Evolutionary conservation across 2,113 vertebrate genomes (phyloP).

Genomic region (Chinchilla lanigera): DNA sequence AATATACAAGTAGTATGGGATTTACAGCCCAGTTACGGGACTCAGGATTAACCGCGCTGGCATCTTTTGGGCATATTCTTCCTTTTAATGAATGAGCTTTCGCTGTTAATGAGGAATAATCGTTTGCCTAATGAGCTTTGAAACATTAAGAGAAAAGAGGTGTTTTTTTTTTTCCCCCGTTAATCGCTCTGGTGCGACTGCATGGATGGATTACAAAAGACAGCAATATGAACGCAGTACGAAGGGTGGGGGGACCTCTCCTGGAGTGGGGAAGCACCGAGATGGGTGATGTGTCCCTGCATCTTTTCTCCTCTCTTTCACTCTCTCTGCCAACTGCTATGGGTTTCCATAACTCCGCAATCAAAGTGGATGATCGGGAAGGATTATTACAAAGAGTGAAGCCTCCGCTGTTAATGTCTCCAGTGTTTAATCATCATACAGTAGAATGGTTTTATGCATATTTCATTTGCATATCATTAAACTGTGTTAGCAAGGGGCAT

Average conservation of each 20-base stretch:
- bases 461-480: slow-evolving; percentile 99
- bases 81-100: slow-evolving; percentile 90
- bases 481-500: slow-evolving; percentile 90
- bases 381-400: slow-evolving; percentile 89
- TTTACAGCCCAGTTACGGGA: slow-evolving; percentile 88
- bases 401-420: slow-evolving; percentile 95
- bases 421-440: slow-evolving; percentile 99
- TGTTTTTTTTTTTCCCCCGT: slow-evolving; percentile 84
- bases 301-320: slow-evolving; percentile 79
- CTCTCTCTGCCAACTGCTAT: slow-evolving; percentile 87
- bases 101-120: slow-evolving; percentile 92
- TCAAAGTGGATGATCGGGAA: slow-evolving; percentile 89
- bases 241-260: slow-evolving; percentile 84
- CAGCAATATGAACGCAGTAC: slow-evolving; percentile 86
- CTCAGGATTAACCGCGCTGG: slow-evolving; percentile 90
- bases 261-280: slow-evolving; percentile 86
- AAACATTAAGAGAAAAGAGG: slow-evolving; percentile 93
- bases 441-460: slow-evolving; percentile 99
- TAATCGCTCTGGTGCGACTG: slow-evolving; percentile 96
- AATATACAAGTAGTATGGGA: slow-evolving; percentile 89
- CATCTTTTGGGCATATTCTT: slow-evolving; percentile 94
- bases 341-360: slow-evolving; percentile 89
- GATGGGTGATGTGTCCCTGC: slow-evolving; percentile 86
- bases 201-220: slow-evolving; percentile 99
- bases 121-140: slow-evolving; percentile 97